phyloP scores from a whole-genome alignment of 2,113 vertebrate species.

The Dicentrarchus labrax region DNA sequence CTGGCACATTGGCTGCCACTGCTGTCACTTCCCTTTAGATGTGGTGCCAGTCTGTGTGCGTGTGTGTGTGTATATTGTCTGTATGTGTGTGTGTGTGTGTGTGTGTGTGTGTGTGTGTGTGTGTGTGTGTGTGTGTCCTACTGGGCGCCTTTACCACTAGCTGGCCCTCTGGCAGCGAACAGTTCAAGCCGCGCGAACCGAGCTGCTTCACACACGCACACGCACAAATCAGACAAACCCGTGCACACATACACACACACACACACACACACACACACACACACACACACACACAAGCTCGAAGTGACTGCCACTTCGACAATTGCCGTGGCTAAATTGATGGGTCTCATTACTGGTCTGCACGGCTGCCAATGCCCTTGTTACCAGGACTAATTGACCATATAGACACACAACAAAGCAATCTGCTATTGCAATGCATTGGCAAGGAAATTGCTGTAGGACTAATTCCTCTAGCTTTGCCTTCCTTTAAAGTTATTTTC shows the following conservation, averaged over 20 bases:
- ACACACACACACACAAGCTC: not conserved
- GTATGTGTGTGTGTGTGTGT: slow-evolving; percentile 36
- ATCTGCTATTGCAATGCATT: slow-evolving; percentile 43
- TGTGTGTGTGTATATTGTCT: slow-evolving; percentile 18
- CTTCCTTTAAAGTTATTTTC: slow-evolving; percentile 38
- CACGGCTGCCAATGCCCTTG: slow-evolving; percentile 49
- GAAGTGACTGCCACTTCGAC: slow-evolving; percentile 46
- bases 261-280: slow-evolving; percentile 19
- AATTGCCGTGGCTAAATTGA: slow-evolving; percentile 63
- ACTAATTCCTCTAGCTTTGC: slow-evolving; percentile 38
- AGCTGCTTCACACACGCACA: slow-evolving; percentile 12
- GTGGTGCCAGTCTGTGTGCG: slow-evolving; percentile 54
- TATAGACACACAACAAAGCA: slow-evolving; percentile 62
- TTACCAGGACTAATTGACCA: slow-evolving; percentile 68
- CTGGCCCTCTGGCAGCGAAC: slow-evolving; percentile 49
- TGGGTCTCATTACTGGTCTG: slow-evolving; percentile 66
- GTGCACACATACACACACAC: not conserved
- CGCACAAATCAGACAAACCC: slow-evolving; percentile 15
- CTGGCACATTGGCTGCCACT: slow-evolving; percentile 65
- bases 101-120: slow-evolving; percentile 31
- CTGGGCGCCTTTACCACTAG: slow-evolving; percentile 53
- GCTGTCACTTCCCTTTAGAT: slow-evolving; percentile 76
- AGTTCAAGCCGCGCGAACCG: slow-evolving; percentile 13
- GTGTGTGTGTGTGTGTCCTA: slow-evolving; percentile 34
- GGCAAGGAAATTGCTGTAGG: slow-evolving; percentile 22